phyloP scores from a whole-genome alignment of 2,888 invertebrate species.

The Drosophila emarginata region DNA sequence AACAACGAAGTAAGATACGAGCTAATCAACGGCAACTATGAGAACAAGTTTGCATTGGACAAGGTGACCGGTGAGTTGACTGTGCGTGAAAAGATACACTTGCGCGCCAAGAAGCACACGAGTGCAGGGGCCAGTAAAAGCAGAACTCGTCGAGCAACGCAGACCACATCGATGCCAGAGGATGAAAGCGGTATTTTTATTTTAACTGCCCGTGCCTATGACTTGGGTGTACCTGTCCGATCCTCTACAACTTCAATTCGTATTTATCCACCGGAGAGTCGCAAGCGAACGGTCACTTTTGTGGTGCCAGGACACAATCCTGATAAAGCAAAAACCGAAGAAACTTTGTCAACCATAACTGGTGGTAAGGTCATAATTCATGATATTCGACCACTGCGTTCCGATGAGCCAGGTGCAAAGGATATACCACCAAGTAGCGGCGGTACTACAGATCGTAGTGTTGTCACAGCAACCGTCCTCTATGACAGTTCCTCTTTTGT shows the following conservation, averaged over 20 bases:
- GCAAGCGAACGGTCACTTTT: conserved; percentile 90
- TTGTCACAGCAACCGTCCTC: conserved; percentile 88
- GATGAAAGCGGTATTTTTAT: conserved; percentile 82
- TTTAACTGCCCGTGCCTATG: conserved; percentile 91
- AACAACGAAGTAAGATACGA: conserved; percentile 94
- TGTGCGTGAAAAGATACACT: conserved; percentile 83
- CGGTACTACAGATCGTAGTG: conserved; percentile 86
- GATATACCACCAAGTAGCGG: conserved; percentile 83
- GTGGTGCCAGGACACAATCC: conserved; percentile 91
- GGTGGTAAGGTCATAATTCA: conserved; percentile 91
- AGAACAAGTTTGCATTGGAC: conserved; percentile 89
- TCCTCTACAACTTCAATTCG: conserved; percentile 89
- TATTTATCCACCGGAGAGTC: conserved; percentile 90
- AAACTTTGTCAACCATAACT: conserved; percentile 89
- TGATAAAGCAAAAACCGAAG: conserved; percentile 88
- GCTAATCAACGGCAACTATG: conserved; percentile 89
- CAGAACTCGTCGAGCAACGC: conserved; percentile 42
- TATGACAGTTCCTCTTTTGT: conserved; percentile 87
- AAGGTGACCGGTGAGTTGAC: conserved; percentile 90
- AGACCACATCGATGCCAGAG: conserved; percentile 5
- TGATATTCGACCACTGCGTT: conserved; percentile 87
- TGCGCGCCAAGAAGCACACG: conserved; percentile 80
- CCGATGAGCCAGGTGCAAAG: conserved; percentile 84
- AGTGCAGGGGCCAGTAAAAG: conserved; percentile 38
- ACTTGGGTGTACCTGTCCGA: conserved; percentile 91